These are phyloP conservation scores for Mormyrus lacerda DNA, from an alignment of 2,113 vertebrate species.

Conservation along the genomic window DNA sequence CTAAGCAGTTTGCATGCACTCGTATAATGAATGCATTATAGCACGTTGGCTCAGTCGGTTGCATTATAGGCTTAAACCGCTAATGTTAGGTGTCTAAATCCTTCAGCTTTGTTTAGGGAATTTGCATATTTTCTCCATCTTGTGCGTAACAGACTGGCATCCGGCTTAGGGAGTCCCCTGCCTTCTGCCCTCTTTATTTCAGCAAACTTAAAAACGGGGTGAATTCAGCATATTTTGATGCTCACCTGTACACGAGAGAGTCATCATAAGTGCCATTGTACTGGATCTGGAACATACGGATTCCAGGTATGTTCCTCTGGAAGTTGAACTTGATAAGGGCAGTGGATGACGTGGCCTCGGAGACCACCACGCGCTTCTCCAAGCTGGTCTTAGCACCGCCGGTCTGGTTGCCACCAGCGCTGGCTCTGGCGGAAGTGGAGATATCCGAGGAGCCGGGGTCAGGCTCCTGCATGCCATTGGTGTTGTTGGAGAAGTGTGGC, in stretches of 20 bases:
- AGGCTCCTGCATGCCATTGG: conserved; percentile 77
- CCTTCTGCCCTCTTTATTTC: neutral
- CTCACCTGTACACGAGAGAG: conserved; percentile 97
- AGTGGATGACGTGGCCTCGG: conserved; percentile 83
- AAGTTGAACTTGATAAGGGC: conserved; percentile 94
- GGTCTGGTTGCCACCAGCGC: conserved; percentile 70
- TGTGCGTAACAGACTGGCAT: neutral
- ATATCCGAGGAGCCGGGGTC: conserved; percentile 96
- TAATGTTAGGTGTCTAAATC: neutral
- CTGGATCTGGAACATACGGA: conserved; percentile 98
- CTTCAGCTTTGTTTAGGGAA: neutral
- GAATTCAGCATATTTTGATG: neutral
- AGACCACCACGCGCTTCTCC: conserved; percentile 87
- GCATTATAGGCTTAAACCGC: neutral
- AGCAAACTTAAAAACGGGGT: neutral
- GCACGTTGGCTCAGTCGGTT: neutral
- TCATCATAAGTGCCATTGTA: conserved; percentile 98
- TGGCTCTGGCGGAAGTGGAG: conserved; percentile 87
- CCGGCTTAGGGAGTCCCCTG: neutral
- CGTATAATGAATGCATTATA: neutral
- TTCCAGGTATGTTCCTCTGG: conserved; percentile 94
- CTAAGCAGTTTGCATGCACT: neutral
- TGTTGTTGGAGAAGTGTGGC: conserved; percentile 88
- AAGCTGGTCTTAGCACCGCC: conserved; percentile 79
- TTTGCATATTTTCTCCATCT: neutral